Conservation (phyloP, 1,140 invertebrate species). For the Drosophila ohnishii region DNA sequence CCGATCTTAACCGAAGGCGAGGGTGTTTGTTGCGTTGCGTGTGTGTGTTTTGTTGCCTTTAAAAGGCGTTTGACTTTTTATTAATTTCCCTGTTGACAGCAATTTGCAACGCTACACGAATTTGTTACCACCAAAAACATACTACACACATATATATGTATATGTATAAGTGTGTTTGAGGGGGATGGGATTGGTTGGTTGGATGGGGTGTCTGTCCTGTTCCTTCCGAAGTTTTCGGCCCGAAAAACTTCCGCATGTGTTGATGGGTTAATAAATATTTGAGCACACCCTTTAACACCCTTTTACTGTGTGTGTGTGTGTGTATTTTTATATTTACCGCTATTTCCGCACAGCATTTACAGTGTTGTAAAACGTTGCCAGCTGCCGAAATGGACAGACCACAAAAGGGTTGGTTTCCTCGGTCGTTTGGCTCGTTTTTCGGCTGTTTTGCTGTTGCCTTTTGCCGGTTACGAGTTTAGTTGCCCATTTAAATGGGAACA, state of each 20-base stretch:
- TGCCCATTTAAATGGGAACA: constrained; percentile 72
- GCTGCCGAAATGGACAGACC: constrained; percentile 61
- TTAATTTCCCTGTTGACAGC: constrained; percentile 81
- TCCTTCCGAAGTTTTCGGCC: constrained; percentile 18
- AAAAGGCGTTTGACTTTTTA: constrained; percentile 78
- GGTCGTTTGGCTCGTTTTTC: constrained; percentile 26
- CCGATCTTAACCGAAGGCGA: constrained; percentile 39
- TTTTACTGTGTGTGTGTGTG: constrained; percentile 13
- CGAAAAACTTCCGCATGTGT: constrained; percentile 77
- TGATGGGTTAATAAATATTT: constrained; percentile 82
- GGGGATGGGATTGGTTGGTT: neutral
- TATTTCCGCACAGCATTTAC: constrained; percentile 73
- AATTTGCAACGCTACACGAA: constrained; percentile 78
- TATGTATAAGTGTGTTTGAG: neutral
- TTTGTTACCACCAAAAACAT: constrained; percentile 68
- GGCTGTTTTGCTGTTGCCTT: constrained; percentile 3
- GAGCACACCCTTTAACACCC: constrained; percentile 59
- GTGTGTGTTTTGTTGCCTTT: constrained; percentile 47
- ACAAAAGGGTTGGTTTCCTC: constrained; percentile 63
- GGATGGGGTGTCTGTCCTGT: neutral
- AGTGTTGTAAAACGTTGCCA: constrained; percentile 78
- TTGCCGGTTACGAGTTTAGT: constrained; percentile 65
- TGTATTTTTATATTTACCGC: constrained; percentile 80
- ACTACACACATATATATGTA: neutral
- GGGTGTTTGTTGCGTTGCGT: neutral